A percentile compares a stretch with the other conserved stretches of the same genome.
These are phyloP conservation scores for Eira barbara DNA, from an alignment of 2,113 vertebrate species.

Conservation along the genomic window DNA sequence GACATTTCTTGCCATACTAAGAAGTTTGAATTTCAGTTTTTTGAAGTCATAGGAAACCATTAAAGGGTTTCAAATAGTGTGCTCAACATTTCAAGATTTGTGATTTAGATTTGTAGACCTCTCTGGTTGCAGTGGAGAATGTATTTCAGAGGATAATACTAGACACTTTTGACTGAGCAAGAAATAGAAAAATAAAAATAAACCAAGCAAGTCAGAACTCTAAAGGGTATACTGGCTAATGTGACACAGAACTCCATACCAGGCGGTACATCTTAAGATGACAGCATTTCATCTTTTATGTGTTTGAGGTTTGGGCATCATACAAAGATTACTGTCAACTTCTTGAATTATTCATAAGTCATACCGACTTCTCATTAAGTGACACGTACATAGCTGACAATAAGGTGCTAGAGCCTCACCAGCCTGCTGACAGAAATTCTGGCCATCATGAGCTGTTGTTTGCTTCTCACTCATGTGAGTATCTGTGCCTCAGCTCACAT, in stretches of 20 bases:
- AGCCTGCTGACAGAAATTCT: background rate
- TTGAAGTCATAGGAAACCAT: background rate
- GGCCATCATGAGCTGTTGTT: background rate
- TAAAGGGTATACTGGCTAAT: background rate
- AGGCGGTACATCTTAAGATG: background rate
- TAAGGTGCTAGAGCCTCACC: background rate
- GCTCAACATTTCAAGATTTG: background rate
- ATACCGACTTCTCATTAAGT: background rate
- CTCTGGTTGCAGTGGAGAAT: background rate
- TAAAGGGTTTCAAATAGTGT: background rate
- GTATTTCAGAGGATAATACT: background rate
- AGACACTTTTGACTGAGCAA: background rate
- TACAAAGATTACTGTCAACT: background rate
- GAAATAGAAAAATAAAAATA: background rate
- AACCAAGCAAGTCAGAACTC: background rate
- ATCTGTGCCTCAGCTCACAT: background rate
- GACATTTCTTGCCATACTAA: background rate
- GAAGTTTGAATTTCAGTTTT: background rate
- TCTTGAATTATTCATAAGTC: background rate
- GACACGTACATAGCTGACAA: background rate
- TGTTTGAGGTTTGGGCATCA: background rate
- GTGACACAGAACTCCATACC: background rate
- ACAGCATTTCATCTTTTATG: background rate
- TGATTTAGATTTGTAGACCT: background rate
- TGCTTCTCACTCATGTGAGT: background rate